Conservation (phyloP, 2,113 vertebrate species). For the Apus apus region DNA sequence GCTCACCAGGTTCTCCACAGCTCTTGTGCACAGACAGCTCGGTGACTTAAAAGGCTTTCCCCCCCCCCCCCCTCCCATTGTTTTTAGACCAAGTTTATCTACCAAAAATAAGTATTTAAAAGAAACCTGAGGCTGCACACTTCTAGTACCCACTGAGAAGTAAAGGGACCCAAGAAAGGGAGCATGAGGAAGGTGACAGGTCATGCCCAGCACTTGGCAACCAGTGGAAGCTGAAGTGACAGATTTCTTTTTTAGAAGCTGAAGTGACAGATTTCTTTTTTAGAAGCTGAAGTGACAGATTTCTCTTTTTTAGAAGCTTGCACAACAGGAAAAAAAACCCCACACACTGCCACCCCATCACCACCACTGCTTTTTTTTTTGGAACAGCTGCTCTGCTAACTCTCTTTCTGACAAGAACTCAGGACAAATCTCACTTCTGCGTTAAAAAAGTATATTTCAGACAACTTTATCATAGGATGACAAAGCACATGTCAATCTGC, state of each 20-base stretch:
- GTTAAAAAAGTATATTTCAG: constrained; percentile 12
- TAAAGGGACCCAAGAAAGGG: background rate
- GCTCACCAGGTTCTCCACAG: background rate
- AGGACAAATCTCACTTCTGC: background rate
- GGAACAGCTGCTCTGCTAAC: background rate
- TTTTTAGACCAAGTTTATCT: background rate
- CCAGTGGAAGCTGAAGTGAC: background rate
- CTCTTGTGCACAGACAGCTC: background rate
- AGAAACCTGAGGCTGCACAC: background rate
- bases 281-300: too few relatives aligned
- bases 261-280: too few relatives aligned
- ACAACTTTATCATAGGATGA: constrained; percentile 32
- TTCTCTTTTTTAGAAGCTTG: background rate
- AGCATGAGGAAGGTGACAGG: background rate
- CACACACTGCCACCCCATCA: background rate
- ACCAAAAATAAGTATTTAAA: background rate
- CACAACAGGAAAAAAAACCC: background rate
- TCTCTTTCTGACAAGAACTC: background rate
- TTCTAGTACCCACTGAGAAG: background rate
- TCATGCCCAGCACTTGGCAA: background rate
- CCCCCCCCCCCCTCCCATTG: background rate
- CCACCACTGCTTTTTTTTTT: fast-evolving
- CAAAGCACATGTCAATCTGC: constrained; percentile 39
- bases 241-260: too few relatives aligned
- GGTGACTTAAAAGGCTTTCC: background rate